phyloP scores from a whole-genome alignment of 2,797 vertebrate genomes.

The Yasuhikotakia modesta region DNA sequence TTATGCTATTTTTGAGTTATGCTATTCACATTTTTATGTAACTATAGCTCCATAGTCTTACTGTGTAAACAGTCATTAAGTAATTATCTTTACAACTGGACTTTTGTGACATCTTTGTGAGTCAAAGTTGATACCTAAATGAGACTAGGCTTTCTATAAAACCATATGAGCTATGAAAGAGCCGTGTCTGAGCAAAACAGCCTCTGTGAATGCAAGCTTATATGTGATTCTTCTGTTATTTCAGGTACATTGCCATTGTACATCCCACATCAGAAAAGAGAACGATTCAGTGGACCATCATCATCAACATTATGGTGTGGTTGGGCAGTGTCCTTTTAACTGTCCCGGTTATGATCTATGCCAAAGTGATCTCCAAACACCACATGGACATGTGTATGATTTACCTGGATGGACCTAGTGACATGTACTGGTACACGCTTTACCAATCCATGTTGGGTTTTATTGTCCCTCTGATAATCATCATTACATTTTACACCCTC shows the following conservation, averaged over 20 bases:
- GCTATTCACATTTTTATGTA: no score
- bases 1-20: no score
- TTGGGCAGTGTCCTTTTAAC: slow-evolving; percentile 80
- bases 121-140: no score
- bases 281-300: slow-evolving; percentile 79
- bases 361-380: slow-evolving; percentile 70
- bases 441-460: slow-evolving; percentile 83
- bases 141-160: no score
- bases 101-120: not conserved
- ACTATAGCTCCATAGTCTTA: no score
- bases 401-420: slow-evolving; percentile 75
- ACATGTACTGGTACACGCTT: slow-evolving; percentile 86
- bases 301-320: slow-evolving; percentile 82
- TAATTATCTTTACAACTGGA: no score
- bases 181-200: no score
- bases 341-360: slow-evolving; percentile 81
- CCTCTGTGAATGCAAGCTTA: not conserved
- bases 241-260: slow-evolving; percentile 81
- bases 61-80: no score
- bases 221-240: not conserved
- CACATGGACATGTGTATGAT: slow-evolving; percentile 77
- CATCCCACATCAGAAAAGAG: slow-evolving; percentile 80
- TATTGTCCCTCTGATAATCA: slow-evolving; percentile 81
- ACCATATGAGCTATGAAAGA: no score
- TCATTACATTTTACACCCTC: slow-evolving; percentile 83